A percentile compares a stretch with the other conserved stretches of the same genome.
These are phyloP conservation scores for Orchesellides sinensis DNA, from an alignment of 2,888 invertebrate genomes.

Conservation along the genomic window DNA sequence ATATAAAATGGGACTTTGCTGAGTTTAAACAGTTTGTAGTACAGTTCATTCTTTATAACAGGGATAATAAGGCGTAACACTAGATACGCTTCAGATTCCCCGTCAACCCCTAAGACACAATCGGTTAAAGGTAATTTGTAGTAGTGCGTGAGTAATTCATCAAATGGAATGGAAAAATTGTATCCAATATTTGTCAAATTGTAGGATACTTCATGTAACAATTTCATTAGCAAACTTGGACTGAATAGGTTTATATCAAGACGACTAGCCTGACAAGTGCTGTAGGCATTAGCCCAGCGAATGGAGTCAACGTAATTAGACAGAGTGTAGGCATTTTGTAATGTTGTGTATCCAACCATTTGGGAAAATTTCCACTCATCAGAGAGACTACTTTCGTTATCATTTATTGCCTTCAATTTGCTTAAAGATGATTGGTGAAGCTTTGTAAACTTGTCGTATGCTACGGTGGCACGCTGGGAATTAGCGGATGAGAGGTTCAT, in stretches of 20 bases:
- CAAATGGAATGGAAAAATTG: slow-evolving; percentile 41
- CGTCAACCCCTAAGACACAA: slow-evolving; percentile 30
- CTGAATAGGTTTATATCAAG: slow-evolving; percentile 27
- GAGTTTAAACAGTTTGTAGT: slow-evolving; percentile 38
- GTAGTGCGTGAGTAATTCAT: slow-evolving; percentile 23
- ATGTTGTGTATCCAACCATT: slow-evolving; percentile 28
- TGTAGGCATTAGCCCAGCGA: slow-evolving; percentile 18
- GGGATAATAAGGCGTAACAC: slow-evolving; percentile 22
- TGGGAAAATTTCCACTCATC: slow-evolving; percentile 39
- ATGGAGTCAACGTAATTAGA: slow-evolving; percentile 19
- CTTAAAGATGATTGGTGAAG: background rate
- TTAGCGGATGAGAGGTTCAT: background rate
- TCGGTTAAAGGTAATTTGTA: slow-evolving; percentile 47
- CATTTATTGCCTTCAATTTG: background rate
- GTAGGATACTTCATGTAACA: background rate
- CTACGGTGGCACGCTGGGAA: background rate
- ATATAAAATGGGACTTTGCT: slow-evolving; percentile 48
- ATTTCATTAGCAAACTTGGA: background rate
- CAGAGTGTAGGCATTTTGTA: slow-evolving; percentile 35
- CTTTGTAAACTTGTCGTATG: slow-evolving; percentile 12
- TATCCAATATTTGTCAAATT: slow-evolving; percentile 13
- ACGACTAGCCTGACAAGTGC: slow-evolving; percentile 17
- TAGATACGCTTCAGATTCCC: background rate
- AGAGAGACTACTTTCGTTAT: background rate
- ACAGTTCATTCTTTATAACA: background rate